Evolutionary conservation across 2,888 invertebrate genomes (phyloP).

Genomic region (Heliconius erato): DNA sequence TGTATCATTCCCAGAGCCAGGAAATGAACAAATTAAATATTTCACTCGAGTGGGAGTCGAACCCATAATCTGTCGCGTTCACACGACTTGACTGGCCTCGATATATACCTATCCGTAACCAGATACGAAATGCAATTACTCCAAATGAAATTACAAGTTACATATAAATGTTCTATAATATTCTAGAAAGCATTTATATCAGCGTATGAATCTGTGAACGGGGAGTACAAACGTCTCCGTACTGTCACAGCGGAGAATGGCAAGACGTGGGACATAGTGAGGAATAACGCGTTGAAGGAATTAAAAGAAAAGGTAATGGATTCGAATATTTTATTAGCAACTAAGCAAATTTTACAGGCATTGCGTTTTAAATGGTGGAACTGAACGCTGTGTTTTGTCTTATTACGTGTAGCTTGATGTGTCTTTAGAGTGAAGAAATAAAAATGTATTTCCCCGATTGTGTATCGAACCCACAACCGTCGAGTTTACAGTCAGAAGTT

Average conservation of each 20-base stretch:
- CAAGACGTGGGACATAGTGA: constrained; percentile 91
- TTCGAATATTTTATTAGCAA: not conserved
- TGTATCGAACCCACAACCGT: too few species aligned
- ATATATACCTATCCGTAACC: too few species aligned
- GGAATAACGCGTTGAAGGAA: constrained; percentile 87
- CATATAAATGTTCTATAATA: not conserved
- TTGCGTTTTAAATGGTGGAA: not conserved
- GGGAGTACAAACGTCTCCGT: constrained; percentile 89
- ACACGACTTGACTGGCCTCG: too few species aligned
- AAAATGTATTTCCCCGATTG: too few species aligned
- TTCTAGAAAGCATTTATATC: constrained; percentile 84
- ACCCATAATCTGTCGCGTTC: not conserved
- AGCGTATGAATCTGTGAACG: constrained; percentile 88
- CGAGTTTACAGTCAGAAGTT: too few species aligned
- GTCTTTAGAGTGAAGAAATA: too few species aligned
- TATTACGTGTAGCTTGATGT: too few species aligned
- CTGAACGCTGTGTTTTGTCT: constrained; percentile 20
- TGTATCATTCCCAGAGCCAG: not conserved
- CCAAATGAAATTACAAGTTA: constrained; percentile 42
- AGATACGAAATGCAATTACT: too few species aligned
- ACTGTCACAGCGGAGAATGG: constrained; percentile 88
- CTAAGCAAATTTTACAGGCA: not conserved
- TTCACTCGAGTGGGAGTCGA: not conserved
- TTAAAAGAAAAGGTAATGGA: constrained; percentile 79
- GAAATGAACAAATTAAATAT: not conserved